Percentiles rank a stretch among this genome's conserved stretches.
Conservation (phyloP, 2,888 invertebrate species). For the Zelleria hepariella region DNA sequence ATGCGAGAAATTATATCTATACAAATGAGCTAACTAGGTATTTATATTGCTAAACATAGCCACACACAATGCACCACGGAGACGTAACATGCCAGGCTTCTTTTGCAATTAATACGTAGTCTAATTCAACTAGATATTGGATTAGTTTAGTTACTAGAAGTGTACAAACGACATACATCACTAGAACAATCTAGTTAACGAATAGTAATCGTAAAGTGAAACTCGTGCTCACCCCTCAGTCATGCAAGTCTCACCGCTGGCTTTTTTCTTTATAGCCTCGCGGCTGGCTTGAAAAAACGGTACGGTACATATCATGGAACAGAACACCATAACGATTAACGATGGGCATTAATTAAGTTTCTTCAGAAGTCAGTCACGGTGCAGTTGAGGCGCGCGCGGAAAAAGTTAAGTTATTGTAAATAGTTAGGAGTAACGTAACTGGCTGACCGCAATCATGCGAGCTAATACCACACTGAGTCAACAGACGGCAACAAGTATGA, state of each 20-base stretch:
- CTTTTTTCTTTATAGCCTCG: background rate
- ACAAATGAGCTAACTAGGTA: too few relatives aligned
- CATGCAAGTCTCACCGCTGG: background rate
- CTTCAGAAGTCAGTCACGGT: background rate
- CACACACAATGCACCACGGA: too few relatives aligned
- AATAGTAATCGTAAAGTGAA: too few relatives aligned
- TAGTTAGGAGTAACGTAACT: background rate
- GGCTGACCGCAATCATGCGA: constrained; percentile 2
- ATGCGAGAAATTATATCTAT: too few relatives aligned
- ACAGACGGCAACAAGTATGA: background rate
- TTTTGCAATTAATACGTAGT: too few relatives aligned
- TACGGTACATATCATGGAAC: background rate
- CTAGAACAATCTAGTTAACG: too few relatives aligned
- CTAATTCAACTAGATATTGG: too few relatives aligned
- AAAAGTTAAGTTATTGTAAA: constrained; percentile 3
- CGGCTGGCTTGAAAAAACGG: background rate
- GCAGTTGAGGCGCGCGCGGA: background rate
- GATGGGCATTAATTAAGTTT: background rate
- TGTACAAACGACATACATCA: too few relatives aligned
- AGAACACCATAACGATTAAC: background rate
- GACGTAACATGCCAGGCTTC: too few relatives aligned
- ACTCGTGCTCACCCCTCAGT: too few relatives aligned
- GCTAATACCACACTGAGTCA: background rate
- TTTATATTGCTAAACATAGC: too few relatives aligned
- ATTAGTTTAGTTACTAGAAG: too few relatives aligned